Evolutionary conservation across 1,140 invertebrate genomes (phyloP), one percentile per base, ranked within the genome.

Genomic region (Ruditapes philippinarum): DNA sequence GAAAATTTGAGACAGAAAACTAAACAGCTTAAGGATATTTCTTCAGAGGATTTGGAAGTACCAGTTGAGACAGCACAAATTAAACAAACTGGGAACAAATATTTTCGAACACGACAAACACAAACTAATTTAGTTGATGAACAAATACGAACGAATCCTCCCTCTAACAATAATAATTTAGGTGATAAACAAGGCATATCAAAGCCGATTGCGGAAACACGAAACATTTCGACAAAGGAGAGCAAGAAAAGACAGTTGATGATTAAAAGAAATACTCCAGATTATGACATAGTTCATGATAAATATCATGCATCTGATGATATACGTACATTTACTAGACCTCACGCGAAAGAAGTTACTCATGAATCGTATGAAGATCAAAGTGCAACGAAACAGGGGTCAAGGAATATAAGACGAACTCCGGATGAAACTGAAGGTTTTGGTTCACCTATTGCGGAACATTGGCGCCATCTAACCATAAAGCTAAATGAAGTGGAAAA

Each of bases 1-100:
- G 76, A 88, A 33, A 45, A 45, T 42, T n/a, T 88, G 38, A 78
- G 62, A 51, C n/a, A 42, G 45, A 83, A 68, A 70, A 40, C 74
- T 3, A 33, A 1, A 33, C 22, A 22, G 22, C 19, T 70, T 9
- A 70, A 36, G 2, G n/a, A 14, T 70, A 33, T 38, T 19, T 38
- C 65, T 70, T 11, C 14, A 3, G 36, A 36, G 19, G 65, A 38
- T 1, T 4, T 28, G 1, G 33, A 38, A 17, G 38, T 31, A 70
- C 1, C 33, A 4, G 65, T 38, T 1, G 38, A 70, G 9, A 36
- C 36, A 38, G 14, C 36, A 19, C 36, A 70, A 70, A 17, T 11
- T 38, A 14, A 14, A 17, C 14, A 31, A 14, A 14, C 65, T 38
- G 33, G 65, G 1, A 70, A 36, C 17, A 70, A 70, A 40, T 70